Evolutionary conservation across 2,797 vertebrate species (phyloP).

Genomic region (Eleutherodactylus coqui): DNA sequence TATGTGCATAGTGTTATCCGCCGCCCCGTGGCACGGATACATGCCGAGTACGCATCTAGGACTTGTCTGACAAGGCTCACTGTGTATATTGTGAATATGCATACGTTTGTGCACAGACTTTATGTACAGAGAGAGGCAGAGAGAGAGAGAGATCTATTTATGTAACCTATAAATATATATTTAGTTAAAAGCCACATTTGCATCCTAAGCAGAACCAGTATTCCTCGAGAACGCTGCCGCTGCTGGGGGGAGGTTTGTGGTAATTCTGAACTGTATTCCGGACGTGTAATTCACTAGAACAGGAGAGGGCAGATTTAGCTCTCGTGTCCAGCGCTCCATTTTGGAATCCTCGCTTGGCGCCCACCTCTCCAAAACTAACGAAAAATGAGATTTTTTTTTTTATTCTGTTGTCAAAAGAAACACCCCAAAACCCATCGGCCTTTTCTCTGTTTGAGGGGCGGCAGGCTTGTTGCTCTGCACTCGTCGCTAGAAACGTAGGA

Average conservation of each 20-base stretch:
- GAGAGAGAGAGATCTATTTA: slow-evolving; percentile 62
- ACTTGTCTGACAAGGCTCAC: slow-evolving; percentile 49
- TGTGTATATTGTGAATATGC: slow-evolving; percentile 63
- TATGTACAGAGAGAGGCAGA: slow-evolving; percentile 63
- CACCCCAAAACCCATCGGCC: slow-evolving; percentile 6
- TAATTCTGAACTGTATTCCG: slow-evolving; percentile 46
- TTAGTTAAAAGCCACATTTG: slow-evolving; percentile 61
- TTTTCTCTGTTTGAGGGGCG: slow-evolving; percentile 38
- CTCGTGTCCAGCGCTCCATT: slow-evolving; percentile 49
- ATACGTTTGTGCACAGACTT: slow-evolving; percentile 61
- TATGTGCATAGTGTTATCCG: slow-evolving; percentile 49
- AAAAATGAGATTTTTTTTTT: slow-evolving; percentile 32
- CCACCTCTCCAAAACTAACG: slow-evolving; percentile 53
- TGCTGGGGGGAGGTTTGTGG: slow-evolving; percentile 60
- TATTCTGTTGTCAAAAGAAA: neutral
- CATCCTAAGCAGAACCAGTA: slow-evolving; percentile 61
- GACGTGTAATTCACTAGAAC: slow-evolving; percentile 47
- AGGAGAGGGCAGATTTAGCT: slow-evolving; percentile 46
- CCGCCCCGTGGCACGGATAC: slow-evolving; percentile 14
- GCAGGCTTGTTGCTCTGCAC: slow-evolving; percentile 27
- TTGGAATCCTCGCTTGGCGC: slow-evolving; percentile 46
- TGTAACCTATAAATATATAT: slow-evolving; percentile 65
- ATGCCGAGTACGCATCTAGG: slow-evolving; percentile 43
- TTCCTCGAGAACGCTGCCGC: slow-evolving; percentile 61
- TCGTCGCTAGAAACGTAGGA: slow-evolving; percentile 13